phyloP scores from a whole-genome alignment of 2,888 invertebrate genomes.

The Empis livida region DNA sequence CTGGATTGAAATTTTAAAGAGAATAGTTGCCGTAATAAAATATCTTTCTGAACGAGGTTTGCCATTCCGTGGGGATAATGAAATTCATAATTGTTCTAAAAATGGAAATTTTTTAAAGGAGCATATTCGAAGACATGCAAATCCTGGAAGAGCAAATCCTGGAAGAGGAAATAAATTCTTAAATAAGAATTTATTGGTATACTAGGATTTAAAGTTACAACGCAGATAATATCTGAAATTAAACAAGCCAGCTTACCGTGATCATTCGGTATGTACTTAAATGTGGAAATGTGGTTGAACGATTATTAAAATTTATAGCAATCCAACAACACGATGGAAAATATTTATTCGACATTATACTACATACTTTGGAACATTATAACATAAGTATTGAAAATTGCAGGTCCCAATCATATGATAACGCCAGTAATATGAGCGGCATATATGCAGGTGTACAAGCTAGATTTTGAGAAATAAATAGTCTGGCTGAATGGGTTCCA shows the following conservation, averaged over 20 bases:
- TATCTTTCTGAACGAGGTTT: slow-evolving; percentile 4
- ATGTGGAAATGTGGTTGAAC: slow-evolving; percentile 3
- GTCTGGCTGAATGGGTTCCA: slow-evolving; percentile 20
- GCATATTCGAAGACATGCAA: slow-evolving; percentile 2
- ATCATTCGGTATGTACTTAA: slow-evolving; percentile 4
- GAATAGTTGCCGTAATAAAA: not conserved
- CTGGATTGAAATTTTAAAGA: not conserved
- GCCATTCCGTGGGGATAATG: slow-evolving; percentile 3
- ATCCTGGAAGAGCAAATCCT: slow-evolving; percentile 4
- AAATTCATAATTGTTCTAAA: not conserved
- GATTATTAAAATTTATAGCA: slow-evolving; percentile 4
- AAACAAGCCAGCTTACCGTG: slow-evolving; percentile 5
- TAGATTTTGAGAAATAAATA: slow-evolving; percentile 19
- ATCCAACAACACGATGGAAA: slow-evolving; percentile 1
- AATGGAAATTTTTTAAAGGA: not conserved
- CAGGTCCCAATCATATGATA: slow-evolving; percentile 7
- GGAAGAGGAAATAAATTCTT: no score
- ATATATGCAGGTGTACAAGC: slow-evolving; percentile 21
- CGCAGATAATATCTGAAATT: not conserved
- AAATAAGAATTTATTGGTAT: slow-evolving; percentile 3
- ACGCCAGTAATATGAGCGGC: slow-evolving; percentile 22
- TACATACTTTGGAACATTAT: not conserved
- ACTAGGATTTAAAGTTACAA: not conserved
- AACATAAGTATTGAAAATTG: slow-evolving; percentile 3
- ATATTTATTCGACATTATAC: slow-evolving; percentile 17